Evolutionary conservation across 1,140 invertebrate species (phyloP), one percentile per base, ranked within the genome.

Genomic region (Bicyclus anynana): DNA sequence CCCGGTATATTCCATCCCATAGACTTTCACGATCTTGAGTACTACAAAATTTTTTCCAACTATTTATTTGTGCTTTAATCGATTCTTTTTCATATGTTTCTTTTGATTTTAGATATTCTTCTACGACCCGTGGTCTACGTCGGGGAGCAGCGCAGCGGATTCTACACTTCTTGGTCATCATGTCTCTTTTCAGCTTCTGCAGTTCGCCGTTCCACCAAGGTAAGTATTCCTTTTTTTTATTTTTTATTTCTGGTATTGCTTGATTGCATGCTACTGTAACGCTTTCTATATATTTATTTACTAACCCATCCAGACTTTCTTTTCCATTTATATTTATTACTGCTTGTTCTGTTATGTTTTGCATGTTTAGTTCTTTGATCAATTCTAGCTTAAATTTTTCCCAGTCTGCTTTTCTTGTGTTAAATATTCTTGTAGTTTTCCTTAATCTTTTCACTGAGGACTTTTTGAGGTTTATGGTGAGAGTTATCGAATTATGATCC

Each of bases 41-140:
- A 0, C 10, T 12, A 13, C 63, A 62, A n/a, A 67, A 71, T 0
- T 21, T 27, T 35, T 65, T 71, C 65, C 67, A 69, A 26, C 67
- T 69, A 2, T 10, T 14, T 14, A 29, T 51, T 29, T 51, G 48
- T 2, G 6, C 23, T 27, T 35, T 58, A 13, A 13, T 62, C 1
- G 20, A 40, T 7, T 33, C 10, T 2, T 13, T 16, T 14, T 65
- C 37, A 38, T 44, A 60, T 13, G 2, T 7, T 9, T 49, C 35
- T 35, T 49, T 44, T 2, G 17, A 9, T 29, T 40, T 0, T 12
- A 53, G 53, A 51, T 55, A 72, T 37, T 51, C 23, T 16, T 23
- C 21, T 0, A 47, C 42, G 10, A 57, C 67, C 2, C 33, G 44
- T 10, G 38, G 6, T 35, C 35, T 51, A 17, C 47, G 20, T 5